phyloP scores from a whole-genome alignment of 2,113 vertebrate genomes.

The Silurus asotus region DNA sequence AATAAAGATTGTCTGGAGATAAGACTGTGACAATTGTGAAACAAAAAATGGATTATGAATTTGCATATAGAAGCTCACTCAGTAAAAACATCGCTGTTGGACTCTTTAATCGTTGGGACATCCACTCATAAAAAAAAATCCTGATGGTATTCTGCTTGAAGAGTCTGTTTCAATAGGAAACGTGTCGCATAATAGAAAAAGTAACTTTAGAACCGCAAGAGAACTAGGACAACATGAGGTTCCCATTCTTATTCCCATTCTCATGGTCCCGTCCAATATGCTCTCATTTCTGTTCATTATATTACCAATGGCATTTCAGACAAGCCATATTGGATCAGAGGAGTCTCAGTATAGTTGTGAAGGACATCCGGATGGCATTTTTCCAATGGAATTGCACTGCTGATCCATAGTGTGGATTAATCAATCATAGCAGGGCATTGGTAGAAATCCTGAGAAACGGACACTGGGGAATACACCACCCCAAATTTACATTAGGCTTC shows the following conservation, averaged over 20 bases:
- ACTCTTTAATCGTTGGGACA: neutral
- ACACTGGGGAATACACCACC: neutral
- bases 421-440: neutral
- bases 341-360: neutral
- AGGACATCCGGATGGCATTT: neutral
- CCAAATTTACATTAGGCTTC: neutral
- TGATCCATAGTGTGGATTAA: neutral
- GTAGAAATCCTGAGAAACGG: neutral
- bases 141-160: neutral
- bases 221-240: neutral
- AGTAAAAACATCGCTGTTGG: neutral
- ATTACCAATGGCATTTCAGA: neutral
- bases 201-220: neutral
- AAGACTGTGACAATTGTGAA: neutral
- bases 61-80: neutral
- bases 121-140: neutral
- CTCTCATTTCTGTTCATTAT: neutral
- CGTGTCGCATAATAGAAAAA: neutral
- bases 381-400: neutral
- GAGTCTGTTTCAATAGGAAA: neutral
- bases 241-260: neutral
- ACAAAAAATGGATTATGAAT: neutral
- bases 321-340: neutral
- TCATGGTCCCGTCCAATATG: neutral
- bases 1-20: slow-evolving; percentile 13